Evolutionary conservation across 2,797 vertebrate species (phyloP).

Genomic region (Anolis apletophallus): DNA sequence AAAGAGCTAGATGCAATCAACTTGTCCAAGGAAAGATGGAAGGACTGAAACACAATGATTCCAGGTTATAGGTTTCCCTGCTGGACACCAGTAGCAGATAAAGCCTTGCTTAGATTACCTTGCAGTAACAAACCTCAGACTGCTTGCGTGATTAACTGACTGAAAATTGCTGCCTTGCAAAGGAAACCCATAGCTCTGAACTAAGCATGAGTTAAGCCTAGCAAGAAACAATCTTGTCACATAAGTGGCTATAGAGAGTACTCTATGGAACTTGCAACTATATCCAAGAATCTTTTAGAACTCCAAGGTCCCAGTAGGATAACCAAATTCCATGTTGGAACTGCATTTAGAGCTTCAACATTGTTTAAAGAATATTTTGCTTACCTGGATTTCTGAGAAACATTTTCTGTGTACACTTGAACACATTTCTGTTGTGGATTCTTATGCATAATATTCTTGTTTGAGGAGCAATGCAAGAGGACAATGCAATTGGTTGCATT

Average conservation of each 20-base stretch:
- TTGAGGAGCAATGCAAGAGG: not conserved
- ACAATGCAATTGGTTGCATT: not conserved
- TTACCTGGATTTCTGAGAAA: not conserved
- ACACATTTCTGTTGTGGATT: not conserved
- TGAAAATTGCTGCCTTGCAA: not conserved
- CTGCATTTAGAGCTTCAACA: not conserved
- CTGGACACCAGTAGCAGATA: not conserved
- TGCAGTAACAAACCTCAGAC: not conserved
- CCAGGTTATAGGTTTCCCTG: not conserved
- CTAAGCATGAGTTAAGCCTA: not conserved
- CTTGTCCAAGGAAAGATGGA: not conserved
- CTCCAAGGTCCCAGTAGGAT: not conserved
- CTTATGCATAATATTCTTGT: not conserved
- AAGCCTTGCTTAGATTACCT: not conserved
- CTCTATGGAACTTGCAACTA: not conserved
- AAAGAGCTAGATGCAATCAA: constrained; percentile 1
- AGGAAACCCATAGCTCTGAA: not conserved
- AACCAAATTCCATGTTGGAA: not conserved
- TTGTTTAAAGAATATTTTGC: not conserved
- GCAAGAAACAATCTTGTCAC: constrained; percentile 10
- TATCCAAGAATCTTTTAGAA: not conserved
- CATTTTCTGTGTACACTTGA: not conserved
- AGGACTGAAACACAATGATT: constrained; percentile 1
- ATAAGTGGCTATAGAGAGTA: not conserved
- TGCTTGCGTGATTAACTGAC: not conserved